These are phyloP conservation scores for Tychaedon coryphoeus DNA, from an alignment of 2,113 vertebrate genomes.

Conservation along the genomic window DNA sequence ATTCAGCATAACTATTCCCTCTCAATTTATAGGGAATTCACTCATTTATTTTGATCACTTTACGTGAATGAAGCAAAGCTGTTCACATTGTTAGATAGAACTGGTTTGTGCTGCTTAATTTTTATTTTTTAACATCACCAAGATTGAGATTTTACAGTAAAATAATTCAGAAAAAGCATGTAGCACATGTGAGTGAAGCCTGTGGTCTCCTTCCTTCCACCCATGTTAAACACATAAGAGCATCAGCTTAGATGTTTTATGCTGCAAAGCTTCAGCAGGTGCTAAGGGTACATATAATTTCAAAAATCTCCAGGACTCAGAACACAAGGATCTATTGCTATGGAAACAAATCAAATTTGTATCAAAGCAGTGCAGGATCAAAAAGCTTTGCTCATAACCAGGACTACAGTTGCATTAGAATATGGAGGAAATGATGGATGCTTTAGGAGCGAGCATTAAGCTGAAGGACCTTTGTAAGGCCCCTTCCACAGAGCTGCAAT, in stretches of 20 bases:
- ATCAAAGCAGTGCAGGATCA: slow-evolving; percentile 57
- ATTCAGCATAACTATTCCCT: slow-evolving; percentile 36
- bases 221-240: neutral
- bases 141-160: neutral
- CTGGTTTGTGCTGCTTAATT: neutral
- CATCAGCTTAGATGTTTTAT: neutral
- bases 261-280: slow-evolving; percentile 13
- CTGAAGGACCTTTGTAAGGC: slow-evolving; percentile 4
- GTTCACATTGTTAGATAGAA: neutral
- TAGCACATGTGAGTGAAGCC: neutral
- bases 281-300: slow-evolving; percentile 15
- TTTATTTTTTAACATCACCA: neutral
- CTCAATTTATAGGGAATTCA: slow-evolving; percentile 1
- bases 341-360: slow-evolving; percentile 70
- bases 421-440: slow-evolving; percentile 55
- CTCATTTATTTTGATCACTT: slow-evolving; percentile 42
- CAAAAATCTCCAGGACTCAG: slow-evolving; percentile 53
- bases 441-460: slow-evolving; percentile 17
- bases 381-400: slow-evolving; percentile 64
- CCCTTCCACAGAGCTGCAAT: slow-evolving; percentile 23
- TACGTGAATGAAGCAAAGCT: neutral
- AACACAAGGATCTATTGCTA: slow-evolving; percentile 62
- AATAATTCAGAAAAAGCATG: neutral
- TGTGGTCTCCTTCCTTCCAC: neutral
- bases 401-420: slow-evolving; percentile 60